Conservation (phyloP, 2,797 vertebrate species). For the Acanthurus lineatus region DNA sequence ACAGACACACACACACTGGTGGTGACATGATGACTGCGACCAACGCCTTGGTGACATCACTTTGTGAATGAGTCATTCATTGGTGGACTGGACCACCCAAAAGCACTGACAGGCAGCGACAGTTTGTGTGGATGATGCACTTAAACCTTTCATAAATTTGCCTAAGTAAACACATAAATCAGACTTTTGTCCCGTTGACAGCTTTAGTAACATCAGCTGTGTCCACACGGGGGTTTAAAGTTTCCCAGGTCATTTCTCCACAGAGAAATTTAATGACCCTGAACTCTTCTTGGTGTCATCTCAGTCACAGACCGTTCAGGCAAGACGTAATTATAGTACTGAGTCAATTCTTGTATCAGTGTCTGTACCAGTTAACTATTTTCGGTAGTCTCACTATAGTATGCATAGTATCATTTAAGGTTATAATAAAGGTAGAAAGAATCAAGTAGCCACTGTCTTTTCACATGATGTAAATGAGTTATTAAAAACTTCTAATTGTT, state of each 20-base stretch:
- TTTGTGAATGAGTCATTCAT: constrained; percentile 60
- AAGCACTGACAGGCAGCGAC: constrained; percentile 5
- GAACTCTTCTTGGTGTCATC: neutral
- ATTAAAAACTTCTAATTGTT: too few species aligned
- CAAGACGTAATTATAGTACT: neutral
- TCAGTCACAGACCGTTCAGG: neutral
- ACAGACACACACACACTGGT: constrained; percentile 4
- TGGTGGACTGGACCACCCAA: constrained; percentile 41
- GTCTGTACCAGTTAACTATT: too few species aligned
- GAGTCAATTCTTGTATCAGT: neutral
- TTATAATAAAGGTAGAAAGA: too few species aligned
- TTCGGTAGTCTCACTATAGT: too few species aligned
- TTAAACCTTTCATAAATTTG: constrained; percentile 36
- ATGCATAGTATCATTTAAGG: too few species aligned
- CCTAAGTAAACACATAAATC: constrained; percentile 26
- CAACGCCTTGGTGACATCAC: constrained; percentile 68
- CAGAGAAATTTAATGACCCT: constrained; percentile 3
- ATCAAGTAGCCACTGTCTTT: too few species aligned
- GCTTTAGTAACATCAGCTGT: constrained; percentile 5
- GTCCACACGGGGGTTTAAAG: neutral
- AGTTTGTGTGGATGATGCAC: neutral
- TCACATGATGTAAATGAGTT: neutral
- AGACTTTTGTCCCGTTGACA: neutral
- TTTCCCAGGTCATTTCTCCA: constrained; percentile 24
- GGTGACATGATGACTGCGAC: constrained; percentile 41